Conservation (phyloP, 1,140 invertebrate species). For the Leptoteleia sp. region DNA sequence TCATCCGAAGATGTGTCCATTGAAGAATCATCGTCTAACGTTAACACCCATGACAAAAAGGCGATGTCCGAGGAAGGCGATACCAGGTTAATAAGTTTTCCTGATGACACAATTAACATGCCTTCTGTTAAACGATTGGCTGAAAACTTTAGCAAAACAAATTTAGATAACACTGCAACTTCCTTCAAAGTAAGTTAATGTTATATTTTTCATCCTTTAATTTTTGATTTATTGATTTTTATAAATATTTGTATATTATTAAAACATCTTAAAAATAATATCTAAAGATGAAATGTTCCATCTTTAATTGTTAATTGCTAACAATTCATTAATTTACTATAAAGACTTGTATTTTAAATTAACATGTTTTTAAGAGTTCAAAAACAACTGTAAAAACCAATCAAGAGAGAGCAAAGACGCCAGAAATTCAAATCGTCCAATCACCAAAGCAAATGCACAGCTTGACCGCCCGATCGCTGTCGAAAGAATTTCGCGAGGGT, state of each 20-base stretch:
- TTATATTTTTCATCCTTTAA: too few relatives aligned
- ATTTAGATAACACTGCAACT: slow-evolving; percentile 23
- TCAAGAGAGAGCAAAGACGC: slow-evolving; percentile 73
- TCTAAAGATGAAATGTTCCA: not conserved
- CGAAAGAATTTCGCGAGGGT: slow-evolving; percentile 88
- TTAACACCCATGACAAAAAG: slow-evolving; percentile 15
- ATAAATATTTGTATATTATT: too few relatives aligned
- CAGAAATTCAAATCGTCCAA: slow-evolving; percentile 74
- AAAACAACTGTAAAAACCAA: slow-evolving; percentile 42
- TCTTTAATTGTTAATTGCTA: too few relatives aligned
- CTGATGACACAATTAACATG: too few relatives aligned
- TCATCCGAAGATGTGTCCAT: slow-evolving; percentile 37
- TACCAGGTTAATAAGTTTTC: not conserved
- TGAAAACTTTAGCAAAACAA: slow-evolving; percentile 70
- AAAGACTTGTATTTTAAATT: too few relatives aligned
- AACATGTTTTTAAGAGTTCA: too few relatives aligned
- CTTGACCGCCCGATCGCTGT: slow-evolving; percentile 89
- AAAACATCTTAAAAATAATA: not conserved
- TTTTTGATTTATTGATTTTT: not conserved
- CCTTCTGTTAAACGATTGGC: slow-evolving; percentile 75
- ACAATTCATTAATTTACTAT: too few relatives aligned
- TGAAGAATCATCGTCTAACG: slow-evolving; percentile 35
- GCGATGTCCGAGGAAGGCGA: slow-evolving; percentile 8
- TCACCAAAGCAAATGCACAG: slow-evolving; percentile 86
- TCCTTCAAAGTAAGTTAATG: slow-evolving; percentile 55